Evolutionary conservation across 2,888 invertebrate species (phyloP).

Genomic region (Nephrocerus scutellatus): DNA sequence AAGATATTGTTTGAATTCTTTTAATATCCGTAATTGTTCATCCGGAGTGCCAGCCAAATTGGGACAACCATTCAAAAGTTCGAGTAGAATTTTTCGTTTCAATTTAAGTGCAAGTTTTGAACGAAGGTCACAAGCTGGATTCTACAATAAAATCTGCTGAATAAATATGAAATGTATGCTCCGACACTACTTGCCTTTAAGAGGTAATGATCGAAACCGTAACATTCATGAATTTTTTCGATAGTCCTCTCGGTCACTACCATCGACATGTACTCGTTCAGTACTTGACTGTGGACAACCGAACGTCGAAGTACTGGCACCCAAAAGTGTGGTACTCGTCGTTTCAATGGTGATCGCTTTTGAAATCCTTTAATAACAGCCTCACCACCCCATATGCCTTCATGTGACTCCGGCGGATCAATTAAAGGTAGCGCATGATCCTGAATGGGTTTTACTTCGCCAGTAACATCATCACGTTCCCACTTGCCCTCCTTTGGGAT

Average conservation of each 20-base stretch:
- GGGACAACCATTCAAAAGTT: slow-evolving; percentile 61
- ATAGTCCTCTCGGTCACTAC: slow-evolving; percentile 79
- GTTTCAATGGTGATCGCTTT: slow-evolving; percentile 53
- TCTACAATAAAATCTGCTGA: slow-evolving; percentile 59
- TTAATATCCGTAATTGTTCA: slow-evolving; percentile 63
- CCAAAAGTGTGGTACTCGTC: slow-evolving; percentile 80
- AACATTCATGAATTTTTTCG: slow-evolving; percentile 75
- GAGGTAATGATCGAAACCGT: slow-evolving; percentile 93
- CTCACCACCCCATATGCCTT: slow-evolving; percentile 96
- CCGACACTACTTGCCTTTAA: slow-evolving; percentile 56
- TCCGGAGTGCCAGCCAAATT: slow-evolving; percentile 58
- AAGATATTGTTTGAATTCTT: slow-evolving; percentile 75
- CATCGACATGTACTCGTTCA: slow-evolving; percentile 75
- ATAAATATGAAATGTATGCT: neutral
- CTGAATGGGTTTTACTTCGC: slow-evolving; percentile 65
- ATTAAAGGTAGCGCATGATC: slow-evolving; percentile 69
- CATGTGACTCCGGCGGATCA: slow-evolving; percentile 70
- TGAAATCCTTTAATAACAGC: slow-evolving; percentile 82
- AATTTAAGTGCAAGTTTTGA: slow-evolving; percentile 78
- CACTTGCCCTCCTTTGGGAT: slow-evolving; percentile 67
- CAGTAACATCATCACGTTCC: slow-evolving; percentile 65
- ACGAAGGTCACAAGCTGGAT: slow-evolving; percentile 83
- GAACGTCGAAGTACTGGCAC: slow-evolving; percentile 71
- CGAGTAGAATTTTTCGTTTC: slow-evolving; percentile 75
- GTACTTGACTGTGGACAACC: slow-evolving; percentile 83